Percentiles rank a stretch among this genome's conserved stretches.
Conservation (phyloP, 2,797 vertebrate genomes). For the Eulemur albifrons region DNA sequence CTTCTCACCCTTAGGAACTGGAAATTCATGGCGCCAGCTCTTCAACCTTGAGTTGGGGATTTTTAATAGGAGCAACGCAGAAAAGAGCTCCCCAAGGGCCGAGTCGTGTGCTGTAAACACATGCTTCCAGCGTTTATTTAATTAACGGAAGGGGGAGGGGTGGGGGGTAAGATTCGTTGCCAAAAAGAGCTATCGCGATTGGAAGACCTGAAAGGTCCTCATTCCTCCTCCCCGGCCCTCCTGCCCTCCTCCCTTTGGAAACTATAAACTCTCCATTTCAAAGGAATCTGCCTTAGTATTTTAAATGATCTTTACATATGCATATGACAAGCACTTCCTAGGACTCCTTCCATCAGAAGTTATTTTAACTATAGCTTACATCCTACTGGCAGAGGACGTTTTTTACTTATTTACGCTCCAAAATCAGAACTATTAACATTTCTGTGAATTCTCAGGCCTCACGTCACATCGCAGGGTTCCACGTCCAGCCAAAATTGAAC, state of each 20-base stretch:
- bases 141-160: constrained; percentile 55
- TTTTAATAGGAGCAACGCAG: neutral
- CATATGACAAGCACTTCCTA: neutral
- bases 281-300: neutral
- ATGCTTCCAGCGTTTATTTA: constrained; percentile 68
- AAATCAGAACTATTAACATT: neutral
- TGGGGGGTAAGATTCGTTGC: constrained; percentile 33
- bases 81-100: constrained; percentile 59
- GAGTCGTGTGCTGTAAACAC: constrained; percentile 34
- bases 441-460: neutral
- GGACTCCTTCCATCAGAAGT: neutral
- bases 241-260: constrained; percentile 36
- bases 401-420: neutral
- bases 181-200: constrained; percentile 58
- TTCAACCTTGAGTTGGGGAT: neutral
- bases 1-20: constrained; percentile 70
- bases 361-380: neutral
- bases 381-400: neutral
- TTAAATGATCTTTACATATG: neutral
- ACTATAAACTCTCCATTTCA: neutral
- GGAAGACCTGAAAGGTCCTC: constrained; percentile 66
- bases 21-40: constrained; percentile 65
- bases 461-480: neutral
- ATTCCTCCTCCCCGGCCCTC: constrained; percentile 52
- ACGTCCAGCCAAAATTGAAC: neutral